phyloP scores from a whole-genome alignment of 53 echinoderm and acorn worm genomes.

The Stichopus horrens region DNA sequence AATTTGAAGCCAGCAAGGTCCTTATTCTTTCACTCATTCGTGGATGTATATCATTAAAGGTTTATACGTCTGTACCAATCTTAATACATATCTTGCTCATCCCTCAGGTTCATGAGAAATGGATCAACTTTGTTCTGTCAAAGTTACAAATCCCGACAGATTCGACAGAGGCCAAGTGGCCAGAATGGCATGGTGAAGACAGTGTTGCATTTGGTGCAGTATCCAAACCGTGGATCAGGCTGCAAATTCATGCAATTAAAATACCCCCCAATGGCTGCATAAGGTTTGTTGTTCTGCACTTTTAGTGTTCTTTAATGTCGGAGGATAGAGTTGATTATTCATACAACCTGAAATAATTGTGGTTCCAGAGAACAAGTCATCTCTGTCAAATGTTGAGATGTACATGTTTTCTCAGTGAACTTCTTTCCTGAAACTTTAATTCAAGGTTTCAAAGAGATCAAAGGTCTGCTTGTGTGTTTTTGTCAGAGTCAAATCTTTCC shows the following conservation, averaged over 20 bases:
- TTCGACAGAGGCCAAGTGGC: slow-evolving; percentile 40
- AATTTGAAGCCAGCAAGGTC: too few relatives aligned
- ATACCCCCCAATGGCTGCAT: slow-evolving; percentile 38
- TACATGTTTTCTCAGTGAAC: too few relatives aligned
- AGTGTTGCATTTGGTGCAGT: slow-evolving; percentile 58
- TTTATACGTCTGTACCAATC: background rate
- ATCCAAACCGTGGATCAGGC: slow-evolving; percentile 69
- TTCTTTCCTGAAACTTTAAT: too few relatives aligned
- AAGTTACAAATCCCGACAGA: slow-evolving; percentile 53
- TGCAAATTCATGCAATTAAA: slow-evolving; percentile 60
- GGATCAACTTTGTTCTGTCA: slow-evolving; percentile 63
- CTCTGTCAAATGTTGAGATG: too few relatives aligned
- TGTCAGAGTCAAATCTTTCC: too few relatives aligned
- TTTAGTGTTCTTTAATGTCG: too few relatives aligned
- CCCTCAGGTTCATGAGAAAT: slow-evolving; percentile 73
- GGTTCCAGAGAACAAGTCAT: too few relatives aligned
- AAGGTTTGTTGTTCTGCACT: background rate
- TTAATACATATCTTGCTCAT: background rate
- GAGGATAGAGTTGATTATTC: too few relatives aligned
- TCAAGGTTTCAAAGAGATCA: too few relatives aligned
- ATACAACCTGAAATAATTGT: too few relatives aligned
- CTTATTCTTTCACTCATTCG: too few relatives aligned
- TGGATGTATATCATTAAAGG: background rate
- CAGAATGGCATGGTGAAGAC: slow-evolving; percentile 45
- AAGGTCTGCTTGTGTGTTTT: too few relatives aligned